Evolutionary conservation across 2,888 invertebrate genomes (phyloP).

Genomic region (Pediacus dermestoides): DNA sequence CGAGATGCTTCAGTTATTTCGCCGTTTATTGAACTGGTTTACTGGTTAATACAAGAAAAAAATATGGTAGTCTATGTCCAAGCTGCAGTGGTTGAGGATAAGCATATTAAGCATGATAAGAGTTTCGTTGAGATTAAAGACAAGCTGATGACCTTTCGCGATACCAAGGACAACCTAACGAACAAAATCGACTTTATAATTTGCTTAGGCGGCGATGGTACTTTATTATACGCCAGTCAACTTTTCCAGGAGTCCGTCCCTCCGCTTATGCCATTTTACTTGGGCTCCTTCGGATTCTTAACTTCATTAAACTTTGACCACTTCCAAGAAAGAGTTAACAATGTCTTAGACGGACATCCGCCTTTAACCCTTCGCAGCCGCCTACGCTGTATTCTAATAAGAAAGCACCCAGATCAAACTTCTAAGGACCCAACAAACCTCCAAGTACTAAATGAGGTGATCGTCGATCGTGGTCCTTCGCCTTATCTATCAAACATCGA

Average conservation of each 20-base stretch:
- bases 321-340: conserved; percentile 90
- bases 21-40: conserved; percentile 88
- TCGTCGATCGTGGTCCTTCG: conserved; percentile 95
- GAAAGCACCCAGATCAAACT: conserved; percentile 48
- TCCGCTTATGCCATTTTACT: conserved; percentile 96
- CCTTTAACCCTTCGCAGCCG: conserved; percentile 87
- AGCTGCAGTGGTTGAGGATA: conserved; percentile 84
- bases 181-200: conserved; percentile 97
- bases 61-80: conserved; percentile 95
- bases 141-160: conserved; percentile 80
- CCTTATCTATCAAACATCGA: conserved; percentile 95
- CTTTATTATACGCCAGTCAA: conserved; percentile 89
- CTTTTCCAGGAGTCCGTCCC: conserved; percentile 95
- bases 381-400: conserved; percentile 82
- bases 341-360: conserved; percentile 89
- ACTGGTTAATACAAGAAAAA: conserved; percentile 93
- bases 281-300: conserved; percentile 92
- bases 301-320: conserved; percentile 95
- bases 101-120: conserved; percentile 67
- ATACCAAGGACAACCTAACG: conserved; percentile 90
- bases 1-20: conserved; percentile 84
- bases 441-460: conserved; percentile 91
- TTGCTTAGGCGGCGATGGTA: conserved; percentile 96
- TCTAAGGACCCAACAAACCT: conserved; percentile 60
- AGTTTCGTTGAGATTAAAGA: conserved; percentile 76